Percentiles rank a stretch among this genome's conserved stretches.
phyloP scores from a whole-genome alignment of 1,140 invertebrate genomes.

The Aphelenchoides fujianensis region DNA sequence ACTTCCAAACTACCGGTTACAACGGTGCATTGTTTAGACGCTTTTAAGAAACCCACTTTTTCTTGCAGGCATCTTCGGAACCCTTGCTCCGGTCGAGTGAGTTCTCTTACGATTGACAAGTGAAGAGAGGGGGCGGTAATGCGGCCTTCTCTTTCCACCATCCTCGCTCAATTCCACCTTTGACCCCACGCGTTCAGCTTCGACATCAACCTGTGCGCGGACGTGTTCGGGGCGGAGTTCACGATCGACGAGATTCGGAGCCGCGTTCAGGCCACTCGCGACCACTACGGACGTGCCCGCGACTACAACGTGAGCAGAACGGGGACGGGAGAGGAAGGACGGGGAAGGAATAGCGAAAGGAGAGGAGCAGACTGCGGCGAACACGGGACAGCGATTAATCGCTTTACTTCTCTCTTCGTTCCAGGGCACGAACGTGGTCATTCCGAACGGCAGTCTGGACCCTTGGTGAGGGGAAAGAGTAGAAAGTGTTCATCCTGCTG shows the following conservation, averaged over 20 bases:
- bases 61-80: constrained; percentile 72
- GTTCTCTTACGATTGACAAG: too few species aligned
- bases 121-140: too few species aligned
- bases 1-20: constrained; percentile 80
- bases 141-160: too few species aligned
- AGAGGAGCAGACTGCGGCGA: too few species aligned
- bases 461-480: too few species aligned
- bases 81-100: constrained; percentile 71
- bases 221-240: constrained; percentile 74
- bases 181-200: constrained; percentile 65
- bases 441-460: constrained; percentile 84
- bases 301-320: constrained; percentile 35
- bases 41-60: too few species aligned
- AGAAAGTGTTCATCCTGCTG: too few species aligned
- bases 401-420: constrained; percentile 16
- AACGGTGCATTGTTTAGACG: constrained; percentile 58
- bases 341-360: too few species aligned
- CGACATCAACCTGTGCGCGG: constrained; percentile 73
- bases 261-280: constrained; percentile 71
- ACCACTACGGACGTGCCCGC: constrained; percentile 74
- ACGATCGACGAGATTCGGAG: constrained; percentile 67
- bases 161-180: too few species aligned
- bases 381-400: too few species aligned
- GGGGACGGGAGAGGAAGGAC: too few species aligned
- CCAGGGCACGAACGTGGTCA: constrained; percentile 74